Conservation (phyloP, 2,797 vertebrate genomes). For the Pipistrellus kuhlii region DNA sequence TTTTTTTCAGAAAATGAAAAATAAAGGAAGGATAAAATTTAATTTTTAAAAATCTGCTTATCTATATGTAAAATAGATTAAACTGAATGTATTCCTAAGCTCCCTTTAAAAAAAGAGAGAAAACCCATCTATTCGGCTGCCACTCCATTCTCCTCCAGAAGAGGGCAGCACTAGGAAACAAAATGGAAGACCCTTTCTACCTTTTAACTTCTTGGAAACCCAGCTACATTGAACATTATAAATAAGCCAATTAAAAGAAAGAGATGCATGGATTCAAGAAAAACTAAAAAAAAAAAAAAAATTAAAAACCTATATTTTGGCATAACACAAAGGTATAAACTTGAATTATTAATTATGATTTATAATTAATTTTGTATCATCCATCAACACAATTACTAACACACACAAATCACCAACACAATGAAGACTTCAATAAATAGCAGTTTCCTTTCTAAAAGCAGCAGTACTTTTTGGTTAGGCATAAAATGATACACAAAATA, state of each 20-base stretch:
- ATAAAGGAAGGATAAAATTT: neutral
- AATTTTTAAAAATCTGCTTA: neutral
- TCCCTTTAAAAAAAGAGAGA: neutral
- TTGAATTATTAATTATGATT: conserved; percentile 5
- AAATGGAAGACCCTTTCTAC: neutral
- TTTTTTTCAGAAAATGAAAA: neutral
- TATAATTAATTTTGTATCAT: neutral
- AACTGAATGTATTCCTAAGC: neutral
- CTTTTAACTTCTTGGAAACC: neutral
- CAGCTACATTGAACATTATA: neutral
- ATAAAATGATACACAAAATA: neutral
- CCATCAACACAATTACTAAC: neutral
- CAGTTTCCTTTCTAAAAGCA: conserved; percentile 4
- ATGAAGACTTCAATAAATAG: neutral
- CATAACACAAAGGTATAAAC: neutral
- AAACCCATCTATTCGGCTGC: neutral
- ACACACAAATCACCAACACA: neutral
- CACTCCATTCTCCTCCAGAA: neutral
- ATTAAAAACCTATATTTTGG: neutral
- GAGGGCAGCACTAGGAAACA: neutral
- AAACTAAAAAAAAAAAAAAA: neutral
- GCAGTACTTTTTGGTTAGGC: neutral
- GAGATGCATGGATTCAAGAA: neutral
- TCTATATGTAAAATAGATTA: conserved; percentile 3
- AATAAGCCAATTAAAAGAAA: neutral